Percentiles rank a stretch among this genome's conserved stretches.
Evolutionary conservation across 2,797 vertebrate genomes (phyloP).

Genomic region (Meriones psammophilus): DNA sequence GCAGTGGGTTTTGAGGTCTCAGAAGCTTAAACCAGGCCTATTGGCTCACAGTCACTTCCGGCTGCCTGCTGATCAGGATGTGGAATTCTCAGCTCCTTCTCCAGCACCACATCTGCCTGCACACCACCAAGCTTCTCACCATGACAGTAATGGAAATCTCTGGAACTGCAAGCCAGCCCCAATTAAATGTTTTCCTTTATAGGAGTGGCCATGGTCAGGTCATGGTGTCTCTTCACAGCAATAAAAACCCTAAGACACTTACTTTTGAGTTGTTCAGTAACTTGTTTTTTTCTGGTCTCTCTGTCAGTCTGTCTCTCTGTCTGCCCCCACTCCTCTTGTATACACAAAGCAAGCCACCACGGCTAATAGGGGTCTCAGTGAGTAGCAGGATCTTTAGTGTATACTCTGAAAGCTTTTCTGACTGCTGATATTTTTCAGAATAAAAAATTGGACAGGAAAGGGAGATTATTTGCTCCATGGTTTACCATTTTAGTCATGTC

Average conservation of each 20-base stretch:
- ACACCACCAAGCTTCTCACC: no score
- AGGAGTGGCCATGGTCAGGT: not conserved
- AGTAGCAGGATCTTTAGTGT: not conserved
- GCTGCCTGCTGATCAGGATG: not conserved
- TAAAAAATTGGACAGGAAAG: not conserved
- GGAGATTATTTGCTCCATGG: not conserved
- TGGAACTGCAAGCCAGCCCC: not conserved
- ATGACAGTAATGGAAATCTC: not conserved
- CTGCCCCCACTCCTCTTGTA: not conserved
- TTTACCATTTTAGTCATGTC: conserved; percentile 7
- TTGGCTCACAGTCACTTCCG: not conserved
- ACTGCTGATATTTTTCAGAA: not conserved
- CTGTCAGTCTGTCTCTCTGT: not conserved
- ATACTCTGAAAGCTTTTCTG: not conserved
- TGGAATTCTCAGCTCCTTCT: not conserved
- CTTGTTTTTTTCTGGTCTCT: not conserved
- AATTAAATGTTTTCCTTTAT: not conserved
- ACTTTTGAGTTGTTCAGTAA: conserved; percentile 8
- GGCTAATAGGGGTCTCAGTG: not conserved
- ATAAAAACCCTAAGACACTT: not conserved
- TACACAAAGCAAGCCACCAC: not conserved
- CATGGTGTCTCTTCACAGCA: not conserved
- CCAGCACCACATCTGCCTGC: not conserved
- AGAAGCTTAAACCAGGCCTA: not conserved
- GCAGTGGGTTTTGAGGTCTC: not conserved